Evolutionary conservation across 37 sponge, comb jelly and placozoan species (phyloP).

Genomic region (Hexactinellida sp.): DNA sequence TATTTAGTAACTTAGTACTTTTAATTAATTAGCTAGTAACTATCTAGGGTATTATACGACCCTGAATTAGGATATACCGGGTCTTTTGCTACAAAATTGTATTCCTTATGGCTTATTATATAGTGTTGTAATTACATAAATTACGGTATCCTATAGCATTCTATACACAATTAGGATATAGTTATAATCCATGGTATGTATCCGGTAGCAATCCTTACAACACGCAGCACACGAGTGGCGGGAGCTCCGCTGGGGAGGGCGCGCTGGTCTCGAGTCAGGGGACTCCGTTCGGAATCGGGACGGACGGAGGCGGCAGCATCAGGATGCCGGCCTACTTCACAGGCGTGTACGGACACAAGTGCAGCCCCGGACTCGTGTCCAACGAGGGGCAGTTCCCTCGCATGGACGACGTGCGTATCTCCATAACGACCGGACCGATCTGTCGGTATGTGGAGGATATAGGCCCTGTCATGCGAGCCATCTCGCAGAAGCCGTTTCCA

Average conservation of each 20-base stretch:
- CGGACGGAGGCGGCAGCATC: slow-evolving; percentile 60
- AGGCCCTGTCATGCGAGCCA: slow-evolving; percentile 27
- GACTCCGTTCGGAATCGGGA: slow-evolving; percentile 38
- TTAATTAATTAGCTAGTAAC: no score
- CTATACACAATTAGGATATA: no score
- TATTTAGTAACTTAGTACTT: no score
- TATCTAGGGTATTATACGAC: no score
- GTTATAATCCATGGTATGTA: no score
- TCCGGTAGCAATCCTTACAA: slow-evolving; percentile 42
- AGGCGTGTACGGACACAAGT: slow-evolving; percentile 53
- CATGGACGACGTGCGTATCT: neutral
- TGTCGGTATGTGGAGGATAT: slow-evolving; percentile 42
- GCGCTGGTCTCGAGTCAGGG: slow-evolving; percentile 31
- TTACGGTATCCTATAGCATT: no score
- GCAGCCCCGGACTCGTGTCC: slow-evolving; percentile 26
- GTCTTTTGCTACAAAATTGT: no score
- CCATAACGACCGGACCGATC: slow-evolving; percentile 27
- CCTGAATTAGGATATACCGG: no score
- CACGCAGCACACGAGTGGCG: slow-evolving; percentile 34
- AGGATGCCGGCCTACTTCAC: slow-evolving; percentile 52
- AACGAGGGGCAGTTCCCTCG: slow-evolving; percentile 25
- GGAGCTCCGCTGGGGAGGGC: slow-evolving; percentile 54
- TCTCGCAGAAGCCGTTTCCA: slow-evolving; percentile 14
- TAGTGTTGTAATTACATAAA: no score
- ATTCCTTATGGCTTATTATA: no score